Base-by-base conservation (phyloP, 2,113 vertebrate species). In the Canis aureus region DNA sequence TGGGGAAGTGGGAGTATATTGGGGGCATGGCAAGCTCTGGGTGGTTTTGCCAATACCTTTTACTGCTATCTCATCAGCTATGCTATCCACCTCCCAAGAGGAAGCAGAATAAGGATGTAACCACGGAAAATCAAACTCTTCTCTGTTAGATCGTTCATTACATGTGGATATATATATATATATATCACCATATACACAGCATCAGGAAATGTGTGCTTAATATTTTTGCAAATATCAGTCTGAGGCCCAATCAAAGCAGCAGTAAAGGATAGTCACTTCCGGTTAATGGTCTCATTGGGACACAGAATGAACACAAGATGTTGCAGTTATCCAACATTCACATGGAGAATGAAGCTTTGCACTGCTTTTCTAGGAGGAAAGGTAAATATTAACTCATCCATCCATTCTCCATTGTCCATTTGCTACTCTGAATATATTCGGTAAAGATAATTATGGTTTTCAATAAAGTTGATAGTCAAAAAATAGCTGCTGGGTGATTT, bases 81-180 rank as follows among this genome's bases (percentile, higher is more conserved):
- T 35, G 83, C 49, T 80, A 19, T 76, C 5, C 10, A 84, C 27
- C 25, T 64, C 8, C 57, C 32, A 38, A 25, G 17, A 95, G 49
- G 59, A 93, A 83, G 23, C 22, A 73, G 53, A 91, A 53, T 23
- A 93, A 74, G 27, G 1, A 55, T 11, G 53, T 82, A 97, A 80
- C 13, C 11, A 69, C 81, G 43, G 32, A 97, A 96, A 87, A 67
- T 60, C 0, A 86, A 55, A 92, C 83, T 96, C n/a, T 78, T 96
- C 51, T 71, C 53, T 32, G 51, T 60, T 73, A 60, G 7, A 76
- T 0, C 51, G 49, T 79, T 97, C 22, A 78, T 82, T 87, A 49
- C 19, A 64, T 17, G 5, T 81, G 59, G 9, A n/a, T 82, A 53
- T 55, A 35, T 35, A n/a, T 82, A 53, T 55, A 35, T 35, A 49